These are phyloP conservation scores for Nesidiocoris tenuis DNA, from an alignment of 2,888 invertebrate genomes.

Conservation along the genomic window DNA sequence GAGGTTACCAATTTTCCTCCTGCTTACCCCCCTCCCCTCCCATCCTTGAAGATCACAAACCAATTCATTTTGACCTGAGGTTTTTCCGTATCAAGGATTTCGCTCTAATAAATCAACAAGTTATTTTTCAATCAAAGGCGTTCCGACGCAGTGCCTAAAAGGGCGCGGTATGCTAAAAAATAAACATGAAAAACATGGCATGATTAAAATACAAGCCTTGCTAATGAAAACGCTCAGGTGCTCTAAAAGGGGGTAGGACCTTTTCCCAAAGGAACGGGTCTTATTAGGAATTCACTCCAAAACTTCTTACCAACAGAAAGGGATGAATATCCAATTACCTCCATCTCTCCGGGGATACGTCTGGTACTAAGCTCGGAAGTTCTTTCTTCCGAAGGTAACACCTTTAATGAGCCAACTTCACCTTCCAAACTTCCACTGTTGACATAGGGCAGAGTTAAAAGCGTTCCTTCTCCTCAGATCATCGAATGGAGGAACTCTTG, in stretches of 20 bases:
- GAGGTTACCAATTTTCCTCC: too few species aligned
- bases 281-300: constrained; percentile 27
- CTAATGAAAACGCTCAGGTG: constrained; percentile 8
- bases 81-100: too few species aligned
- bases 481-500: background rate
- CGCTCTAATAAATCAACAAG: too few species aligned
- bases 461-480: background rate
- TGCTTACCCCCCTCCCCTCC: too few species aligned
- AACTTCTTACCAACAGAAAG: constrained; percentile 29
- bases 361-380: constrained; percentile 13
- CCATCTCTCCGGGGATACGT: constrained; percentile 4
- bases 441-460: constrained; percentile 34
- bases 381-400: constrained; percentile 39
- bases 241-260: background rate
- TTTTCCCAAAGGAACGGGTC: constrained; percentile 12
- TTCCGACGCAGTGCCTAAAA: too few species aligned
- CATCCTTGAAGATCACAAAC: too few species aligned
- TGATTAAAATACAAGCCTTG: background rate
- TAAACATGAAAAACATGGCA: too few species aligned
- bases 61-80: too few species aligned
- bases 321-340: constrained; percentile 41
- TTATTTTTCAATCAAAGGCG: too few species aligned
- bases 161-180: too few species aligned
- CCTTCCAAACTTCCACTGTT: constrained; percentile 33
- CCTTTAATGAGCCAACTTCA: constrained; percentile 41